Conservation (phyloP, 2,113 vertebrate species). For the Phalacrocorax carbo region DNA sequence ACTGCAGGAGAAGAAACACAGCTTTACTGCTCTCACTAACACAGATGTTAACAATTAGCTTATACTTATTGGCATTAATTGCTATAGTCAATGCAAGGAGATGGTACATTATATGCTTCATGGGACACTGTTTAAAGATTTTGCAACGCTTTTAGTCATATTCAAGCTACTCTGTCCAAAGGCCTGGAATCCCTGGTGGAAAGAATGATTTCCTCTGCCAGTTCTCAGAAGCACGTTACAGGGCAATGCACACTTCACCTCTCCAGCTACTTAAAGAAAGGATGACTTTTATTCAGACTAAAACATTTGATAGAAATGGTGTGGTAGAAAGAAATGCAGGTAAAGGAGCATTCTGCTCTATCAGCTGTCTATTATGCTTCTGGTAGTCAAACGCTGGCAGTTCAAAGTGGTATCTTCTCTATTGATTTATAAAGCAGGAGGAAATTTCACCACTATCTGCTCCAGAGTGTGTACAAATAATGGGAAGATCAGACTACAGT, state of each 20-base stretch:
- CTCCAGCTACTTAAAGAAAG: background rate
- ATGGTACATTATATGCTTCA: background rate
- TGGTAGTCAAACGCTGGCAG: background rate
- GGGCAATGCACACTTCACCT: background rate
- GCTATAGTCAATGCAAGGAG: background rate
- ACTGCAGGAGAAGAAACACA: background rate
- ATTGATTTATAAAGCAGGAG: conserved; percentile 16
- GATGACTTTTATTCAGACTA: background rate
- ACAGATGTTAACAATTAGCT: conserved; percentile 31
- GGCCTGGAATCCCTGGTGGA: background rate
- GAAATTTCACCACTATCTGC: background rate
- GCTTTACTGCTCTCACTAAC: background rate
- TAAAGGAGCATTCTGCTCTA: background rate
- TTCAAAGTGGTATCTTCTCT: background rate
- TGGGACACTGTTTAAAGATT: conserved; percentile 7
- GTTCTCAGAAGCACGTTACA: background rate
- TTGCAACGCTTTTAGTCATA: conserved; percentile 16
- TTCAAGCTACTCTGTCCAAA: conserved; percentile 8
- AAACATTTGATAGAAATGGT: background rate
- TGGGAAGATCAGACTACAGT: background rate
- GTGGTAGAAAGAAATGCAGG: background rate
- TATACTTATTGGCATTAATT: conserved; percentile 31
- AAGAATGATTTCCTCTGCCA: background rate
- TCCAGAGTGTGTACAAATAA: background rate
- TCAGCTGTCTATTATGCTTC: background rate